A percentile compares a stretch with the other conserved stretches of the same genome.
These are phyloP conservation scores for Plebejus anna DNA, from an alignment of 2,888 invertebrate genomes.

Conservation along the genomic window DNA sequence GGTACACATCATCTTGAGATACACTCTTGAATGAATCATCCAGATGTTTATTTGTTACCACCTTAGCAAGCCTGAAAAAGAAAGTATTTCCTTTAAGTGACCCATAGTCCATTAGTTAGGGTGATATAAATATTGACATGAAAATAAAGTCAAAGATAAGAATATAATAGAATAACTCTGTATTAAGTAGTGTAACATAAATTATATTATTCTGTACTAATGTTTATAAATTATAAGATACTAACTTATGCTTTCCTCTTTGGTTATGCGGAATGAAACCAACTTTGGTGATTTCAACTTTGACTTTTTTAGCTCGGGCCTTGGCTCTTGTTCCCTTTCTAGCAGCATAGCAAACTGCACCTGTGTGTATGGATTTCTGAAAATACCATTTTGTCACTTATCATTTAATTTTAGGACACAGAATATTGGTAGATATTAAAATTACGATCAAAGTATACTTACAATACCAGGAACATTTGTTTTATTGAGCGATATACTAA, in stretches of 20 bases:
- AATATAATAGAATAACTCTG: neutral
- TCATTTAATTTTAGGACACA: too few relatives aligned
- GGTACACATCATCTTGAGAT: conserved; percentile 76
- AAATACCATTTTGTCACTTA: conserved; percentile 35
- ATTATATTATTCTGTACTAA: neutral
- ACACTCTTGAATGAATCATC: conserved; percentile 78
- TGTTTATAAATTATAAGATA: conserved; percentile 10
- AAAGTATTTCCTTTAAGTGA: neutral
- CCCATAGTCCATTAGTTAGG: too few relatives aligned
- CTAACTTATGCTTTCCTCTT: conserved; percentile 70
- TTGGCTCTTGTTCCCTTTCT: conserved; percentile 91
- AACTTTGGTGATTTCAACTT: conserved; percentile 86
- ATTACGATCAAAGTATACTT: conserved; percentile 40
- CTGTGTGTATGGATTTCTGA: conserved; percentile 76
- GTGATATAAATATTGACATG: neutral
- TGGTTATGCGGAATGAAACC: conserved; percentile 87
- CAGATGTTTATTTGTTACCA: conserved; percentile 72
- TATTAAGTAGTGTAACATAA: too few relatives aligned
- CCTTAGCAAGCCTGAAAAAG: conserved; percentile 52
- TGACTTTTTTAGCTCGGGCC: conserved; percentile 87
- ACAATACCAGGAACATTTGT: conserved; percentile 54
- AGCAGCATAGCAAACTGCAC: conserved; percentile 84
- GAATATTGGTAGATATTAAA: conserved; percentile 1
- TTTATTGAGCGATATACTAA: conserved; percentile 51
- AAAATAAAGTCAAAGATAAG: neutral